Base-by-base conservation (phyloP, 2,888 invertebrate species). In the Pelosia muscerda region DNA sequence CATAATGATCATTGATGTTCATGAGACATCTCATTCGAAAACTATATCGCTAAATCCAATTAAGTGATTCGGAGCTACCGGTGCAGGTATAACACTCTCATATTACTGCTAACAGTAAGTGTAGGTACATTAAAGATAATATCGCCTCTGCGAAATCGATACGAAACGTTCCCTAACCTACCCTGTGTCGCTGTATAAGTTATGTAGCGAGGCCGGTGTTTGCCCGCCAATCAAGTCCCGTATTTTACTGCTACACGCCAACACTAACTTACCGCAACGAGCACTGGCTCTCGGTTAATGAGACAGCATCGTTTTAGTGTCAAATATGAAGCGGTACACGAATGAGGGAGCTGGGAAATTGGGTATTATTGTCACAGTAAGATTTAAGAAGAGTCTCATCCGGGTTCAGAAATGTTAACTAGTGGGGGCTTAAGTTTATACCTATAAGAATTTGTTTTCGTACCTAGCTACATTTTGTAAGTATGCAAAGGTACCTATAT, bases 181-280 rank as follows among this genome's bases (percentile, higher is more conserved):
- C 69, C 76, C 71, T 70, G 71, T 67, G 77, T 63, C 73, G 76
- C 81, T 71, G 77, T 75, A 80, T 81, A 76, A 75, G 76, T 81
- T 78, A 81, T 75, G 82, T 81, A 61, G 42, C 81, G 86, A 86
- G 85, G 79, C 75, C 79, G 74, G 71, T 81, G 81, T 81, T 92
- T 92, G 91, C 88, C 84, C 88, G 86, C 86, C 91, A 88, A 92
- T 93, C 91, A 92, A 92, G 87, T 90, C 84, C 78, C 82, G 84
- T 88, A 93, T 79, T 94, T 94, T 94, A 94, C 86, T 88, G 84
- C 88, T 80, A 73, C 84, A 82, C 79, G 84, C 84, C 87, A 87
- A 78, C 90, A 86, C 88, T 94, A 93, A 92, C 89, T 94, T 92
- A 91, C 90, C 86, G 78, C 89, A 91, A 92, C 90, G 90, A 85